Percentiles rank a stretch among this genome's conserved stretches.
These are phyloP conservation scores for Melanotaenia maccullochi DNA, from an alignment of 2,797 vertebrate species.

Conservation along the genomic window DNA sequence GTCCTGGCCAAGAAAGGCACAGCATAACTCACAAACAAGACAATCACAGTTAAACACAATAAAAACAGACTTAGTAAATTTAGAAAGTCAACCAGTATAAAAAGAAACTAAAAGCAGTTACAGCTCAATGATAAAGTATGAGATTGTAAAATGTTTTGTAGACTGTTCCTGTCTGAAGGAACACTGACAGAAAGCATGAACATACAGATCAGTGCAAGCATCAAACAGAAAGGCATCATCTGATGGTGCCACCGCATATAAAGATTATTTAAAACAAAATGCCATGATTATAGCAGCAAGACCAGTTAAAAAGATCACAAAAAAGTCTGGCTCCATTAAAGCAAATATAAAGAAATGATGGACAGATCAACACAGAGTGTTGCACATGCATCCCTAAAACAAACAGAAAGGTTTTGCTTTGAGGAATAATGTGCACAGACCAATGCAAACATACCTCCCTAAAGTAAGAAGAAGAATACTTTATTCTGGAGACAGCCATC, in stretches of 20 bases:
- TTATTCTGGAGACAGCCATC: background rate
- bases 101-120: too few relatives aligned
- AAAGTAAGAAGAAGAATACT: background rate
- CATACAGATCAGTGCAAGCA: too few relatives aligned
- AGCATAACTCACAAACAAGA: background rate
- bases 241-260: background rate
- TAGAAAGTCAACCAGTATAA: too few relatives aligned
- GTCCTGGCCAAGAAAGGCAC: background rate
- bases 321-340: background rate
- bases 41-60: too few relatives aligned
- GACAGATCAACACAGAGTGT: background rate
- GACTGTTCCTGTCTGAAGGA: background rate
- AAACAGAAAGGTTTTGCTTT: background rate
- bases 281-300: too few relatives aligned
- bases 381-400: background rate
- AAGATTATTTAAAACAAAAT: too few relatives aligned
- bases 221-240: background rate
- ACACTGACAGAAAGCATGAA: too few relatives aligned
- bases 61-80: too few relatives aligned
- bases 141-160: background rate
- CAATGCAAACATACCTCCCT: background rate
- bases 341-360: too few relatives aligned
- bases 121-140: background rate
- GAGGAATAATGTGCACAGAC: background rate
- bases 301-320: background rate